Base-by-base conservation (phyloP, 2,888 invertebrate genomes). In the Tolmerus cingulatus region DNA sequence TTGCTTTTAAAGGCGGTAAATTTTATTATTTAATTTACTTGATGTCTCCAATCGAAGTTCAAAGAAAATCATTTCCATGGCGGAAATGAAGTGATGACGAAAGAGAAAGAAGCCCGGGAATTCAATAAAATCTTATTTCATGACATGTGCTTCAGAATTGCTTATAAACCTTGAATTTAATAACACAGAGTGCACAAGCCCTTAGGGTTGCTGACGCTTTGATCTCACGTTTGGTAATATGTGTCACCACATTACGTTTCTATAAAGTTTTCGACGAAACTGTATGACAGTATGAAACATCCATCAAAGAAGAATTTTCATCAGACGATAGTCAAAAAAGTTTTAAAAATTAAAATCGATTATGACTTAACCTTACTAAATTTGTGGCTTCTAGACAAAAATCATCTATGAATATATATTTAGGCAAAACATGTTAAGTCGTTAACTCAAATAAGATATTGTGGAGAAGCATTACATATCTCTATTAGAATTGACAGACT, bases 71-170 rank as follows among this genome's bases (percentile, higher is more conserved):
- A 89, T 89, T 89, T 89, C 88, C 89, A 89, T 88, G 89, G 88
- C 89, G 89, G 89, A 89, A 89, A 89, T 89, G 89, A 89, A 89
- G 88, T 89, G 88, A 89, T 88, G 88, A 87, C 89, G 89, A 89
- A 89, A 89, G 88, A 89, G 88, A 88, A 87, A 87, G 88, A 87
- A 88, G 88, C 87, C 87, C 78, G 87, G 88, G 84, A 88, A 86
- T 84, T 74, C 84, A 74, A 84, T 66, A 74, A 84, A 84, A 84
- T 84, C 84, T 84, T 74, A 37, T 84, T 84, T 84, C 74, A 74
- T 84, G 43, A 84, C 84, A 84, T 74, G 74, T 84, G 84, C 84
- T 74, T 34, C n/a, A 74, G 66, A 84, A 84, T 23, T 74, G 74
- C 23, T 66, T 74, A 82, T 57, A 84, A 84, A 84, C 74, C 34